Conservation (phyloP, 92 coral and sea anemone species). For the Epizoanthus scotinus region DNA sequence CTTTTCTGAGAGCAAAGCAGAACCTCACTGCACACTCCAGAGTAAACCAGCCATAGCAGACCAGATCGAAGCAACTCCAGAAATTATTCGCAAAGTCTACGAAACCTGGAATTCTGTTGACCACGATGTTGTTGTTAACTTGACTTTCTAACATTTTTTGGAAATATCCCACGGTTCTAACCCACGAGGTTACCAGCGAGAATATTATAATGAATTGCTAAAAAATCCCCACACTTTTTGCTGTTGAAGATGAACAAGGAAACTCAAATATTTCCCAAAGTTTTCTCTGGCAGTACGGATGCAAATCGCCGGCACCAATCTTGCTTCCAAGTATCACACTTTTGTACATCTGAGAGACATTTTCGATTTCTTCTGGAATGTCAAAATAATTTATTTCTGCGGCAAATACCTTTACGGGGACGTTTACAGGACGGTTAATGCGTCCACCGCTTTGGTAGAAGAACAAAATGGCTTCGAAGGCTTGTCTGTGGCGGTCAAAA, state of each 20-base stretch:
- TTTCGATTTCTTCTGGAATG: slow-evolving; percentile 58
- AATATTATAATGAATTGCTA: slow-evolving; percentile 67
- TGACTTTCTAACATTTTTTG: slow-evolving; percentile 31
- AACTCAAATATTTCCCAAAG: slow-evolving; percentile 82
- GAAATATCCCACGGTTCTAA: slow-evolving; percentile 68
- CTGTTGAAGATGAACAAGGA: slow-evolving; percentile 64
- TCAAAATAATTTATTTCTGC: slow-evolving; percentile 82
- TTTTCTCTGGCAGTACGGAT: slow-evolving; percentile 69
- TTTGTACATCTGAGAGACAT: slow-evolving; percentile 58
- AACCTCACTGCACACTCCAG: slow-evolving; percentile 74
- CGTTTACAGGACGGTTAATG: slow-evolving; percentile 77
- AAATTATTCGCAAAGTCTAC: slow-evolving; percentile 37
- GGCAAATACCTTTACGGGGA: slow-evolving; percentile 76
- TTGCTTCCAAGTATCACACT: slow-evolving; percentile 66
- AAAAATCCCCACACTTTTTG: slow-evolving; percentile 56
- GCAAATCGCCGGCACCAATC: slow-evolving; percentile 51
- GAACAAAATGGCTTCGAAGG: slow-evolving; percentile 85
- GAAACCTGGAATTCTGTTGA: slow-evolving; percentile 9
- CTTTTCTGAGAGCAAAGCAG: slow-evolving; percentile 73
- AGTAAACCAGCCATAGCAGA: slow-evolving; percentile 85
- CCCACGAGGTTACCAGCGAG: slow-evolving; percentile 68
- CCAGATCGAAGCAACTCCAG: slow-evolving; percentile 74
- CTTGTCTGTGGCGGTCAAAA: slow-evolving; percentile 92
- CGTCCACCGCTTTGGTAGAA: slow-evolving; percentile 88
- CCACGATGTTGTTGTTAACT: neutral